Evolutionary conservation across 2,888 invertebrate genomes (phyloP).

Genomic region (Norana najaformis): DNA sequence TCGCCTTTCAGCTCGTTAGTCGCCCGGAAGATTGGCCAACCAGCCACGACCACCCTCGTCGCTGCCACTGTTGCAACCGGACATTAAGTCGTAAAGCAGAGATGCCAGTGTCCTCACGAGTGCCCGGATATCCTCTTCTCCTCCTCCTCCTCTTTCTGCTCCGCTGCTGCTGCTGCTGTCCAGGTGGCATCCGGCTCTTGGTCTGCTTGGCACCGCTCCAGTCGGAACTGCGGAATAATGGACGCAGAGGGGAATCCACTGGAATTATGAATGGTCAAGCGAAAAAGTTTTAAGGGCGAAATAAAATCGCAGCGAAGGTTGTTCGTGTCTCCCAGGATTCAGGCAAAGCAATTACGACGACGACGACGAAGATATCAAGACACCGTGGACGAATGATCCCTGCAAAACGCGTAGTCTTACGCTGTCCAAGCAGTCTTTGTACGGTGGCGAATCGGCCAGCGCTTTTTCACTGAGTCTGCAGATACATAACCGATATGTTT

Average conservation of each 20-base stretch:
- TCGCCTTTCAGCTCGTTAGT: neutral
- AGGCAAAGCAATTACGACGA: neutral
- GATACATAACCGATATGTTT: neutral
- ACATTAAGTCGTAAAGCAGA: conserved; percentile 4
- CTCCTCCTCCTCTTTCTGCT: neutral
- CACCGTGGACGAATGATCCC: neutral
- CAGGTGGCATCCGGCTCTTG: neutral
- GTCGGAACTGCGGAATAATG: neutral
- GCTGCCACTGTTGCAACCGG: neutral
- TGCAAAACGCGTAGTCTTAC: neutral
- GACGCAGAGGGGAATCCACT: neutral
- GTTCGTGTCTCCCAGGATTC: neutral
- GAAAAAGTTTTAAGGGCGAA: neutral
- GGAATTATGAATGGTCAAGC: neutral
- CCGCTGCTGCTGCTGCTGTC: too few relatives aligned
- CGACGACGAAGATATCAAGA: neutral
- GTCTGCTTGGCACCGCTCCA: neutral
- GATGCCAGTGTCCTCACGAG: neutral
- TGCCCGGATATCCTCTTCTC: neutral
- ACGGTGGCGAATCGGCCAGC: neutral
- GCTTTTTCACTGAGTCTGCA: neutral
- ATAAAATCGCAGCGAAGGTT: neutral
- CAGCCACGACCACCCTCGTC: neutral
- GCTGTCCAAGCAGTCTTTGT: neutral
- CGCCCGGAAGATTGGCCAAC: neutral